Base-by-base conservation (phyloP, 2,888 invertebrate species). In the Sphaerophoria taeniata region DNA sequence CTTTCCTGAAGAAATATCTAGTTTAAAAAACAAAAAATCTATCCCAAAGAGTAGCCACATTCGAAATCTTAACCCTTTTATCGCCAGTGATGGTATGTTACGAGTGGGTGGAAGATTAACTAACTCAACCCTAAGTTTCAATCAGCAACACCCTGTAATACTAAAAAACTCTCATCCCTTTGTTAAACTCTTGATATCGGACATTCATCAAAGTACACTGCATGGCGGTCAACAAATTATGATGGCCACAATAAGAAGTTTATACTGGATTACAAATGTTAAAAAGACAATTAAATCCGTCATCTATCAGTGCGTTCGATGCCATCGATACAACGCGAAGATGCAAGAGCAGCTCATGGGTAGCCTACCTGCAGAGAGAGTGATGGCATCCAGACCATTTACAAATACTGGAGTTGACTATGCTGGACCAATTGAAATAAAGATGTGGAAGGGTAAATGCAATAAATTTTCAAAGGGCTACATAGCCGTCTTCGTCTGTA, bases 391-490 rank as follows among this genome's bases (percentile, higher is more conserved):
- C n/a, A 49, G 61, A 31, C 47, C 36, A 67, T 67, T 51, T 7
- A 55, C 73, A 14, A 58, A 71, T 45, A 58, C 58, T 4, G 71
- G 34, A 1, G 55, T 70, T 6, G 70, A 70, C 12, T 72, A 60
- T n/a, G 73, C 55, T 9, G 71, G 58, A 12, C 71, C 71, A n/a
- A 56, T 65, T 36, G 74, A 74, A 12, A 34, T 74, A 6, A 63
- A 74, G 14, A 16, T 65, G 34, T 65, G 74, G 56, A 74, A 65
- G 45, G 65, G 65, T n/a, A 63, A 36, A 61, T 76, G 76, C 43
- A 76, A 76, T 7, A 70, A 43, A 51, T 51, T 55, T 11, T n/a
- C 34, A n/a, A 76, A 76, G 43, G 70, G 76, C 0, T 76, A 61
- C 55, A 74, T 65, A 34, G 63, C 65, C 33, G 53, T 65, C 12